Evolutionary conservation across 2,888 invertebrate species (phyloP), one percentile per base, ranked within the genome.

Genomic region (Ctenicera cuprea): DNA sequence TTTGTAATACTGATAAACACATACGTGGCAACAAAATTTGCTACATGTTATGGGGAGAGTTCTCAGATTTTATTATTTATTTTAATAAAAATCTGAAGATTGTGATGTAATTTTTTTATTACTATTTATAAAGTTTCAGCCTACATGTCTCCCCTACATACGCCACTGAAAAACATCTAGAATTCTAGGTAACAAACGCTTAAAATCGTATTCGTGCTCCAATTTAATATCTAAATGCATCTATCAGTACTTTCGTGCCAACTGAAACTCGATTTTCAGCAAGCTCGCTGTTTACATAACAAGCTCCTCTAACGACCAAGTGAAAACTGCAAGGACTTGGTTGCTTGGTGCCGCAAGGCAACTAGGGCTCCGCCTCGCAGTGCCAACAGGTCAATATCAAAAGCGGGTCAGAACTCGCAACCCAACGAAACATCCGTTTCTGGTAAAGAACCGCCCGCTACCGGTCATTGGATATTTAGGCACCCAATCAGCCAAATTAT

Each of bases 331-430:
- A 74, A 74, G 54, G 67, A 74, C 70, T 71, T 52, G 70, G 70
- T 66, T 74, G 73, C 72, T 65, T 73, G 69, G 73, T 69, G 73
- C 66, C 64, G 66, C 74, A 73, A 74, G 70, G 73, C 76, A 61
- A 65, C 73, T 63, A 59, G 80, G 74, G 80, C 82, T 79, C 82
- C 82, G 82, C 82, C 82, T 82, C 79, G 77, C 76, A 76, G 73
- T 77, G 82, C 82, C 82, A 82, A 82, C 82, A 82, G 82, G 82
- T 82, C 82, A 82, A 82, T 82, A 82, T 82, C 78, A 80, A 80
- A 82, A 77, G 76, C 79, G 79, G 82, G 82, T 81, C 81, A 81
- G 76, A 75, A 76, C 75, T 77, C 78, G 77, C 77, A 79, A 79
- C 78, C 81, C 82, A 79, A 79, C 80, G 81, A 80, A 81, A 80